A percentile compares a stretch with the other conserved stretches of the same genome.
Conservation (phyloP, 2,797 vertebrate genomes). For the Urosaurus nigricauda region DNA sequence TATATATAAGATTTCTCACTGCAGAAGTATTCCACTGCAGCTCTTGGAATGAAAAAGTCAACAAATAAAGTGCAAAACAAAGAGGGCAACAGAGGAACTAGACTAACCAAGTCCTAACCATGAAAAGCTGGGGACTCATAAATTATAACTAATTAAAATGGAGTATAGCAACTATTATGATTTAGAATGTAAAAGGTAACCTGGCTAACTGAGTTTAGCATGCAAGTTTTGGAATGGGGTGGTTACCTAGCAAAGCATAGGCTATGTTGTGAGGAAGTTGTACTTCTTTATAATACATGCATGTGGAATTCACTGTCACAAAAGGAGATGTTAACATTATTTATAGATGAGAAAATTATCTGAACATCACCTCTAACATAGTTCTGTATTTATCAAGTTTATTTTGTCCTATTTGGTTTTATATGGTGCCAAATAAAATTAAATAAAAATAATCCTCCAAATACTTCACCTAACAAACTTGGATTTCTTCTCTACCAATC, state of each 20-base stretch:
- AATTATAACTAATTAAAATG: no score
- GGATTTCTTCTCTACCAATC: neutral
- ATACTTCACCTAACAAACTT: no score
- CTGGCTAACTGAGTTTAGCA: neutral
- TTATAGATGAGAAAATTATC: neutral
- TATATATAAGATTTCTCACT: no score
- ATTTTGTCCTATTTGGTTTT: no score
- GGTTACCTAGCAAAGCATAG: neutral
- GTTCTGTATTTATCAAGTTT: neutral
- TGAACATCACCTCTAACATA: neutral
- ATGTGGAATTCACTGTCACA: neutral
- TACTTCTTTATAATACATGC: neutral
- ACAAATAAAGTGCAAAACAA: no score
- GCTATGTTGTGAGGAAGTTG: neutral
- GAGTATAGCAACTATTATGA: neutral
- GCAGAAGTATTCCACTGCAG: no score
- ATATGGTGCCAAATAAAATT: no score
- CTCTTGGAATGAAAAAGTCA: no score
- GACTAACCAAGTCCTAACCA: no score
- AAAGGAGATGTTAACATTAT: neutral
- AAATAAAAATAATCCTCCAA: no score
- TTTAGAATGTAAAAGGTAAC: neutral
- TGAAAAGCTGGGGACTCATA: no score
- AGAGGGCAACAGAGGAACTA: no score
- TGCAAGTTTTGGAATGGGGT: neutral